Conservation (phyloP, 1,140 invertebrate genomes). For the Drosophila micromelanica region DNA sequence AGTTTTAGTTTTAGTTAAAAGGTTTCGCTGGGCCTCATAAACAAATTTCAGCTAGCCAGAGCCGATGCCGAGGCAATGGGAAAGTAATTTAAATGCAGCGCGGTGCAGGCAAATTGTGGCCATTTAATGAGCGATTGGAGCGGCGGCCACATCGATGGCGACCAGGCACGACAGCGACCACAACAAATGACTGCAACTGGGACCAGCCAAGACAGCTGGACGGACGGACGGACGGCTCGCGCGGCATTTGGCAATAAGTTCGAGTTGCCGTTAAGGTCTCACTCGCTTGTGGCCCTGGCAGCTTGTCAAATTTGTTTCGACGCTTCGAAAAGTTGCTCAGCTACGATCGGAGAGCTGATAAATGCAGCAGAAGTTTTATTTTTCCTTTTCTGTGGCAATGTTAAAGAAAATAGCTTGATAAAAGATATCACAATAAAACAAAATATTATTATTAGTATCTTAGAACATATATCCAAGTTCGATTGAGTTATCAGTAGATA, state of each 20-base stretch:
- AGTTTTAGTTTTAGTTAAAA: slow-evolving; percentile 82
- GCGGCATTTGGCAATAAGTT: slow-evolving; percentile 47
- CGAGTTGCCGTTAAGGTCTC: slow-evolving; percentile 46
- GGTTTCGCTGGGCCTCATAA: slow-evolving; percentile 74
- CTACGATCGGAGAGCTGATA: slow-evolving; percentile 2
- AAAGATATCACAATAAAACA: too few relatives aligned
- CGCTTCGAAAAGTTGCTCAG: slow-evolving; percentile 8
- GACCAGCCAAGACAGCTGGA: too few relatives aligned
- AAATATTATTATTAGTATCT: too few relatives aligned
- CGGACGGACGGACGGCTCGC: slow-evolving; percentile 8
- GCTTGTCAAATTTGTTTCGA: slow-evolving; percentile 39
- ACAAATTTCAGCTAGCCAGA: slow-evolving; percentile 60
- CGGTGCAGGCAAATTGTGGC: slow-evolving; percentile 72
- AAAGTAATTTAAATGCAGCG: slow-evolving; percentile 78
- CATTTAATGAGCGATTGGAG: slow-evolving; percentile 80
- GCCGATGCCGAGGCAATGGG: slow-evolving; percentile 55
- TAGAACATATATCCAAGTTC: too few relatives aligned
- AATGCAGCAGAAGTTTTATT: neutral
- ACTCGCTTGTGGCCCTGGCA: slow-evolving; percentile 19
- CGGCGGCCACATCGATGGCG: slow-evolving; percentile 48
- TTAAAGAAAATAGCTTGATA: too few relatives aligned
- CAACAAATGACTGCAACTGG: slow-evolving; percentile 5
- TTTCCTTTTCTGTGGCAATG: neutral
- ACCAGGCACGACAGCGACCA: slow-evolving; percentile 37
- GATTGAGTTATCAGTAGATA: too few relatives aligned